Evolutionary conservation across 2,888 invertebrate species (phyloP), one percentile per base, ranked within the genome.

Genomic region (Thera britannica): DNA sequence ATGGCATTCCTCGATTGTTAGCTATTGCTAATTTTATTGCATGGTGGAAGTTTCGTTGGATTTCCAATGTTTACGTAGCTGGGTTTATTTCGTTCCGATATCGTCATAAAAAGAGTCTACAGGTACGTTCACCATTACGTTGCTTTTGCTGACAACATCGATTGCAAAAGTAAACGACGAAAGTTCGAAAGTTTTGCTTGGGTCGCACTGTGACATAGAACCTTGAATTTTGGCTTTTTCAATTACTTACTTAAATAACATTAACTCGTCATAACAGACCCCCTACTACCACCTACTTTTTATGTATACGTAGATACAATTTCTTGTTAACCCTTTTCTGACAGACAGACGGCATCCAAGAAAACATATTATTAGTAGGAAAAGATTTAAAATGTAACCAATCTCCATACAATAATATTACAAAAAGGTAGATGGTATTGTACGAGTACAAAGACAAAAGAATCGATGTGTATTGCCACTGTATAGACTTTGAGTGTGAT

Each of bases 11-110:
- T 70, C 71, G 67, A 75, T 72, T 73, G 68, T 72, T 62, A 58
- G 68, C 70, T 75, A 72, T 72, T 73, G 73, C 70, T 73, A 72
- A 73, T 72, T 71, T 73, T 72, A 75, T 81, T 76, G 75, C 79
- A 78, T 75, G 78, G 70, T 77, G 77, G 79, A 82, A 81, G 79
- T 74, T 74, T 79, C 75, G 77, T 72, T 75, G 71, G 72, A 81
- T 77, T 65, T 73, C 67, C 58, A 74, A 68, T 76, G 67, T 77
- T 71, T 68, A 76, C 74, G 77, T 71, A 68, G 74, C 74, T 74
- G 78, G 73, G 78, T 81, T 79, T 82, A 80, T 79, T 76, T 71
- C 77, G 80, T 79, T 81, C 69, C 75, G 77, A 81, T 80, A 77
- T 66, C 71, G 78, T 75, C 76, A 79, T 81, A 81, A 82, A 80